These are phyloP conservation scores for Eublepharis macularius DNA, from an alignment of 2,113 vertebrate genomes.

Conservation along the genomic window DNA sequence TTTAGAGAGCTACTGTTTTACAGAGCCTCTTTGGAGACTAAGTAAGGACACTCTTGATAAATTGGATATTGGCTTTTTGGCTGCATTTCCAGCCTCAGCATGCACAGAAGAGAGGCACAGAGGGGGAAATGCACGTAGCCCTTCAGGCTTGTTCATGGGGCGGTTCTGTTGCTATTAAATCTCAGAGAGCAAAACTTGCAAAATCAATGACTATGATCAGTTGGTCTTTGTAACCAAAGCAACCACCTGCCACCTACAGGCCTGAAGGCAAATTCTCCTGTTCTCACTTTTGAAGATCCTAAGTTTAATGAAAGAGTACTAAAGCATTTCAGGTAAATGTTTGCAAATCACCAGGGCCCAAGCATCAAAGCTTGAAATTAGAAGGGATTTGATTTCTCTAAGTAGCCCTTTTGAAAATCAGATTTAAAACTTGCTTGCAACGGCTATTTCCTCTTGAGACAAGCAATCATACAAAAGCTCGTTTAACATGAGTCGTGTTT, in stretches of 20 bases:
- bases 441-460: neutral
- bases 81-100: neutral
- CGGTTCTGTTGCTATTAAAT: neutral
- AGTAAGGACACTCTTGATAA: conserved; percentile 3
- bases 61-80: neutral
- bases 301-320: neutral
- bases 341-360: neutral
- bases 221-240: neutral
- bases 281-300: neutral
- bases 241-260: neutral
- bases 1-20: neutral
- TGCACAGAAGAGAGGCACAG: neutral
- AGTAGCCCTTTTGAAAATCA: too few species aligned
- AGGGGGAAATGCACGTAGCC: neutral
- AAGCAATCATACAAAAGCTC: neutral
- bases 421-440: neutral
- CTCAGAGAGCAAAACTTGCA: neutral
- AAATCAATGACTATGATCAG: neutral
- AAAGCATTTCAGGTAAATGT: neutral
- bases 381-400: too few species aligned
- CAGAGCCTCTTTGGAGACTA: neutral
- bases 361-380: too few species aligned
- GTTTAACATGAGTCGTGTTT: too few species aligned
- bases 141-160: conserved; percentile 10
- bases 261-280: neutral